A percentile compares a stretch with the other conserved stretches of the same genome.
Conservation (phyloP, 1,140 invertebrate species). For the Tetragnatha versicolor region DNA sequence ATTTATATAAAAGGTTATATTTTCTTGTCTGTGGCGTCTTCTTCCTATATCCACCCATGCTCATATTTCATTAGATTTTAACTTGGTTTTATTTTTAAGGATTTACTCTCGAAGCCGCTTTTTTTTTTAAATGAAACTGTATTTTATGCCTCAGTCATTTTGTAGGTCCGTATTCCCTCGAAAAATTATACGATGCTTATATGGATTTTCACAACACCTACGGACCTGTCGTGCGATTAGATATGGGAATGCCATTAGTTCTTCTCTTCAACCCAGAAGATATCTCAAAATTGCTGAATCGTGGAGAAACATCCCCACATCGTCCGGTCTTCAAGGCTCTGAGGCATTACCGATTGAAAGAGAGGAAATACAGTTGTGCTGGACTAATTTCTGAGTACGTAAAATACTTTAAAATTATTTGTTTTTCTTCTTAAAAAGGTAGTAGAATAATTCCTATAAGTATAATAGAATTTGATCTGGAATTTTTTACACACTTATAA, state of each 20-base stretch:
- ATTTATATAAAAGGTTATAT: not conserved
- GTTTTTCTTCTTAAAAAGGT: too few relatives aligned
- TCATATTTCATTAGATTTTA: not conserved
- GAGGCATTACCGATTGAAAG: slow-evolving; percentile 20
- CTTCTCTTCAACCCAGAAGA: slow-evolving; percentile 36
- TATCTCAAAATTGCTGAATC: not conserved
- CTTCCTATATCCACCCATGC: not conserved
- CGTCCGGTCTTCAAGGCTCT: slow-evolving; percentile 45
- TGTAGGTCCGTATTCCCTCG: slow-evolving; percentile 45
- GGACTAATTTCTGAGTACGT: slow-evolving; percentile 38
- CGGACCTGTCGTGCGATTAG: slow-evolving; percentile 23
- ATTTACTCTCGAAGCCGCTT: not conserved
- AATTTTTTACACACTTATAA: too few relatives aligned
- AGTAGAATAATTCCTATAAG: too few relatives aligned
- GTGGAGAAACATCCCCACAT: not conserved
- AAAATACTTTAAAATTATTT: not conserved
- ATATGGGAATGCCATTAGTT: slow-evolving; percentile 26
- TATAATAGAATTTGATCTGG: too few relatives aligned
- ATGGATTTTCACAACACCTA: slow-evolving; percentile 23
- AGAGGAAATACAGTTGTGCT: slow-evolving; percentile 7
- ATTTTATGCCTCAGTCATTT: not conserved
- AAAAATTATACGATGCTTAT: slow-evolving; percentile 38
- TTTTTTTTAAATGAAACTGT: not conserved
- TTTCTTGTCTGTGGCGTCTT: not conserved
- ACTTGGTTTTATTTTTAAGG: not conserved